Conservation (phyloP, 23 tunicate species). For the Clavelina lepadiformis region DNA sequence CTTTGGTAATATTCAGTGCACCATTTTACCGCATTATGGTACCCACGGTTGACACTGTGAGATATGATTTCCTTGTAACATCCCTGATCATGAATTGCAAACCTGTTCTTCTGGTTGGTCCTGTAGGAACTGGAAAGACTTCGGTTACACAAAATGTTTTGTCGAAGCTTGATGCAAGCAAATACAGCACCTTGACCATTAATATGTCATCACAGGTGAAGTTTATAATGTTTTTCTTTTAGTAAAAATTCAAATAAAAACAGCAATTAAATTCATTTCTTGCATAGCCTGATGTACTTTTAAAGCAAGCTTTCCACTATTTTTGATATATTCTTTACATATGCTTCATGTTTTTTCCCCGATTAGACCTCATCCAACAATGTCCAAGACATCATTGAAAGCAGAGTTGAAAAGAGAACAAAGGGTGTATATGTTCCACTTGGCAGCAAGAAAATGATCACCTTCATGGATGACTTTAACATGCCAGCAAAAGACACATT, state of each 20-base stretch:
- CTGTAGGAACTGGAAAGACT: slow-evolving; percentile 97
- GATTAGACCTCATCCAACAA: slow-evolving; percentile 98
- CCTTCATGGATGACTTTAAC: slow-evolving; percentile 97
- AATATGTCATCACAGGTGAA: slow-evolving; percentile 92
- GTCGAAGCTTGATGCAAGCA: slow-evolving; percentile 52
- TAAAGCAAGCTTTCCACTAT: no score
- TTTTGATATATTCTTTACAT: no score
- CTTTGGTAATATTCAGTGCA: slow-evolving; percentile 64
- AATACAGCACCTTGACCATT: slow-evolving; percentile 74
- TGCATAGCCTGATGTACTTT: no score
- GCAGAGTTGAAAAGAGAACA: slow-evolving; percentile 86
- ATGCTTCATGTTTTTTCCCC: no score
- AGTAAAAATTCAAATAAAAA: neutral
- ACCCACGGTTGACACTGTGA: slow-evolving; percentile 92
- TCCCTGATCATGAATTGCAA: slow-evolving; percentile 44
- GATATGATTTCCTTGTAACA: slow-evolving; percentile 85
- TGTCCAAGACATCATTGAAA: slow-evolving; percentile 88
- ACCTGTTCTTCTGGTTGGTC: slow-evolving; percentile 90
- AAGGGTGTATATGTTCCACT: slow-evolving; percentile 88
- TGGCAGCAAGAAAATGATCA: slow-evolving; percentile 80
- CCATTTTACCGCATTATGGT: slow-evolving; percentile 95
- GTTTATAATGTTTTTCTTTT: neutral
- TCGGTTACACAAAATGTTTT: slow-evolving; percentile 83
- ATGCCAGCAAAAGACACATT: slow-evolving; percentile 96
- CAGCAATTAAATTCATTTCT: no score